phyloP scores from a whole-genome alignment of 2,888 invertebrate genomes.

The Sphinx pinastri region DNA sequence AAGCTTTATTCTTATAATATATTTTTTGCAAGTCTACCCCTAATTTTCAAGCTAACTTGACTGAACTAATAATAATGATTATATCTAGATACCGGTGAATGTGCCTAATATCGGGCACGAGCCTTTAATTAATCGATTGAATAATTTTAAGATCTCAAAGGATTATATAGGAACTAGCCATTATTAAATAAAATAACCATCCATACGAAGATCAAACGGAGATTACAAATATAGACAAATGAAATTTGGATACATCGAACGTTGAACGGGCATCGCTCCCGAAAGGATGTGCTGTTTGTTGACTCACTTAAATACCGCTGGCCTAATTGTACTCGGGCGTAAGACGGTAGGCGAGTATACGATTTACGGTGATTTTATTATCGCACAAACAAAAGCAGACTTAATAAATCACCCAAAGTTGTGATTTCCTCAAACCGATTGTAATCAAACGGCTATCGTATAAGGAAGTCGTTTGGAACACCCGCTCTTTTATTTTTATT shows the following conservation, averaged over 20 bases:
- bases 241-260: slow-evolving; percentile 43
- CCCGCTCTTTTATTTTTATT: slow-evolving; percentile 53
- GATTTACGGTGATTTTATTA: slow-evolving; percentile 66
- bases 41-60: too few relatives aligned
- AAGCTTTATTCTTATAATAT: too few relatives aligned
- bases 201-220: slow-evolving; percentile 12
- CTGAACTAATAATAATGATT: too few relatives aligned
- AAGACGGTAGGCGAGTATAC: slow-evolving; percentile 60
- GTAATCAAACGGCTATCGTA: slow-evolving; percentile 60
- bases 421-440: slow-evolving; percentile 67
- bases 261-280: slow-evolving; percentile 63
- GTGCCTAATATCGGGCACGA: too few relatives aligned
- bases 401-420: slow-evolving; percentile 64
- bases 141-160: neutral
- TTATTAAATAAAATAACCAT: slow-evolving; percentile 17
- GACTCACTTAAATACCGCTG: slow-evolving; percentile 62
- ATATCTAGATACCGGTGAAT: too few relatives aligned
- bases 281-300: slow-evolving; percentile 73
- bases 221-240: slow-evolving; percentile 39
- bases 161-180: neutral
- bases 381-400: slow-evolving; percentile 65
- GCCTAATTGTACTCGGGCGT: slow-evolving; percentile 50
- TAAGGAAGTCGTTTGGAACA: slow-evolving; percentile 65
- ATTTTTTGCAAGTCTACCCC: too few relatives aligned
- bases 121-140: neutral